A percentile compares a stretch with the other conserved stretches of the same genome.
These are phyloP conservation scores for Gallinago solitaria DNA, from an alignment of 2,797 vertebrate species.

Conservation along the genomic window DNA sequence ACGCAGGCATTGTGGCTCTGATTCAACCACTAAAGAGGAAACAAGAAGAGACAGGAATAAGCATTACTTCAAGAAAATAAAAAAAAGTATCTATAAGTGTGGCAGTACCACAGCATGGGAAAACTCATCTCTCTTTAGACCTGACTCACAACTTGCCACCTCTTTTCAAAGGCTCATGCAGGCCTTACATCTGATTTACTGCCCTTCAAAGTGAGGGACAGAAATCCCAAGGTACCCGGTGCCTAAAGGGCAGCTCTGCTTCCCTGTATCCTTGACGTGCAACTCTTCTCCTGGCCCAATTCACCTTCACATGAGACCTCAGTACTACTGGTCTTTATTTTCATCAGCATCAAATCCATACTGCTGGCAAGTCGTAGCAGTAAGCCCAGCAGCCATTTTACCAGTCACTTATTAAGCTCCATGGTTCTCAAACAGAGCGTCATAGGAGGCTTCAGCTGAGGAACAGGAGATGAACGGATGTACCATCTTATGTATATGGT, in stretches of 20 bases:
- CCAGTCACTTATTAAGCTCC: neutral
- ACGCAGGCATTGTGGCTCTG: slow-evolving; percentile 97
- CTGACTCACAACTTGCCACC: neutral
- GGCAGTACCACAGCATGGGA: fast-evolving
- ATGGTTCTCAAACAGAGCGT: neutral
- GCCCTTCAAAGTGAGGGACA: neutral
- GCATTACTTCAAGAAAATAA: neutral
- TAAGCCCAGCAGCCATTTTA: neutral
- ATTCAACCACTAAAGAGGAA: slow-evolving; percentile 87
- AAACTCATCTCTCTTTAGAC: fast-evolving
- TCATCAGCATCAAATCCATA: fast-evolving
- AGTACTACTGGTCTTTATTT: neutral
- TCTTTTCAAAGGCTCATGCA: neutral
- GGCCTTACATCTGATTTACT: fast-evolving
- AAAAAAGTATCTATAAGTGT: fast-evolving
- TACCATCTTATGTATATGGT: neutral
- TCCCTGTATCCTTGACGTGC: no score
- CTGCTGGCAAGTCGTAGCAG: fast-evolving
- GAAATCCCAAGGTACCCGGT: neutral
- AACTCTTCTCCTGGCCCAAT: neutral
- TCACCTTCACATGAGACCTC: fast-evolving
- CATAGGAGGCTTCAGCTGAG: neutral
- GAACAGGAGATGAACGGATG: neutral
- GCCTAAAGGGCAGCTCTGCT: neutral
- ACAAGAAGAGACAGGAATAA: neutral